These are phyloP conservation scores for Eupeodes corollae DNA, from an alignment of 1,140 invertebrate species.

Conservation along the genomic window DNA sequence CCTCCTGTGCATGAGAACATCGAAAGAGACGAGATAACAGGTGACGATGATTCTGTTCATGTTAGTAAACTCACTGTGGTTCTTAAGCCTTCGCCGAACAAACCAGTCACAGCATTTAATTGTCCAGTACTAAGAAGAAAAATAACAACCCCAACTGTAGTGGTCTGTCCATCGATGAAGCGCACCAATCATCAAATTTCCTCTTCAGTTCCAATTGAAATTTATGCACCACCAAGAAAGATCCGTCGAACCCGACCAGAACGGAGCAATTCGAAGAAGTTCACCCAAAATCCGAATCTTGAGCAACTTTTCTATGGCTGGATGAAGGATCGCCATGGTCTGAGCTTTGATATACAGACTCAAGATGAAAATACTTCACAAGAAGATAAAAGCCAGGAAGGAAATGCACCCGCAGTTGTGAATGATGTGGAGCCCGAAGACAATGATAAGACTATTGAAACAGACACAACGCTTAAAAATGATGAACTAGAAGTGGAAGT, in stretches of 20 bases:
- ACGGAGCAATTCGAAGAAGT: constrained; percentile 11
- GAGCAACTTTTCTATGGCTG: constrained; percentile 29
- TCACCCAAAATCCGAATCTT: constrained; percentile 27
- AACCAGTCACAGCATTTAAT: not conserved
- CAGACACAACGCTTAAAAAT: no score
- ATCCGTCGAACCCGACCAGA: constrained; percentile 26
- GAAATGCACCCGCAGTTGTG: no score
- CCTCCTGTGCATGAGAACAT: not conserved
- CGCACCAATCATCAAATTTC: constrained; percentile 23
- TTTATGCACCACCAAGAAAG: constrained; percentile 31
- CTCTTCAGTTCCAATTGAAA: constrained; percentile 16
- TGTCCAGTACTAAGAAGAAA: constrained; percentile 1
- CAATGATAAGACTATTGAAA: no score
- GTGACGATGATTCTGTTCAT: constrained; percentile 9
- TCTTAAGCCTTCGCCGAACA: constrained; percentile 17
- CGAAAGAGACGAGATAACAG: not conserved
- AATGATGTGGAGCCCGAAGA: no score
- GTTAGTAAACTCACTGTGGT: constrained; percentile 29
- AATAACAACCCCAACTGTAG: not conserved
- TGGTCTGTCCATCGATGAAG: constrained; percentile 10
- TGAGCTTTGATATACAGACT: constrained; percentile 19
- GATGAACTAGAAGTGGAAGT: no score
- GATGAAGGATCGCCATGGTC: constrained; percentile 24
- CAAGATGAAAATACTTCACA: no score
- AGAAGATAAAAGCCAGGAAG: no score